These are phyloP conservation scores for Lichenostomus cassidix DNA, from an alignment of 2,113 vertebrate genomes.

Conservation along the genomic window DNA sequence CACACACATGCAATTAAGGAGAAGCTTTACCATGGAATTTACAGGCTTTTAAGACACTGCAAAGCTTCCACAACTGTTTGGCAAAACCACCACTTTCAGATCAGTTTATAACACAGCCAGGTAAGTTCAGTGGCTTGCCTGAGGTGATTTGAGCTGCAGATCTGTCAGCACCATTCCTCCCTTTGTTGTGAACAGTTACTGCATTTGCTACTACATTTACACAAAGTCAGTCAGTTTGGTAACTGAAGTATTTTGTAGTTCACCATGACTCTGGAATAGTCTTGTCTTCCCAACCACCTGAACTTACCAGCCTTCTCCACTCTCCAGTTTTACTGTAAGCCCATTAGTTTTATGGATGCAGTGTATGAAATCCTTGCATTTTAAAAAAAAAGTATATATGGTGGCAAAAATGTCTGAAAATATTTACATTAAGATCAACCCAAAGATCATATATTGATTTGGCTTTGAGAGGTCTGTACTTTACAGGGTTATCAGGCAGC, in stretches of 20 bases:
- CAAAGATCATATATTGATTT: background rate
- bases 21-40: background rate
- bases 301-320: background rate
- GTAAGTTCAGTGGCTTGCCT: background rate
- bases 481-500: background rate
- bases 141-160: background rate
- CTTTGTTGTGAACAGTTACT: background rate
- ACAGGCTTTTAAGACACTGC: background rate
- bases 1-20: background rate
- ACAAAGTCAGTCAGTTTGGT: background rate
- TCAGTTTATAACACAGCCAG: background rate
- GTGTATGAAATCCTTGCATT: background rate
- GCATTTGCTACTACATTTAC: background rate
- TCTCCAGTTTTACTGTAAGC: background rate
- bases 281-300: background rate
- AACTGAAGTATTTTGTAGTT: background rate
- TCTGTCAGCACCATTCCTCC: accelerated
- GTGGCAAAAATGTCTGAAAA: background rate
- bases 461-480: background rate
- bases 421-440: background rate
- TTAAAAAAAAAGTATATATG: background rate
- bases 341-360: background rate
- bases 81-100: background rate
- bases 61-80: background rate
- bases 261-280: background rate